Base-by-base conservation (phyloP, 2,797 vertebrate genomes). In the Anomalospiza imberbis region DNA sequence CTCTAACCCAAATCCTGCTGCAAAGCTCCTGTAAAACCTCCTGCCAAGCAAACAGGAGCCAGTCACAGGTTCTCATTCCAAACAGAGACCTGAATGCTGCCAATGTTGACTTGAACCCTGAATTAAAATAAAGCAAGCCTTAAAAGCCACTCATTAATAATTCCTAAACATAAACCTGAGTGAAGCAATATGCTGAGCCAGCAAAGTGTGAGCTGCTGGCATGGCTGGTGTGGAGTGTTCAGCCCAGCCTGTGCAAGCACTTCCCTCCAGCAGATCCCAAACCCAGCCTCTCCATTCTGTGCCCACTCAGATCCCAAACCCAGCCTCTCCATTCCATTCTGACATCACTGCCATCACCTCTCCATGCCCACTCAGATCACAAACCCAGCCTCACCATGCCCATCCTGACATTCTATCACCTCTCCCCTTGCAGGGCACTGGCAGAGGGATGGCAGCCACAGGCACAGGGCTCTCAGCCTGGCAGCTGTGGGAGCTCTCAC, bases 131-230 rank as follows among this genome's bases (percentile, higher is more conserved):
- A 86, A 90, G 34, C 75, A 85, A 83, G 62, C 55, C 55, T 84
- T n/a, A 55, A 58, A 60, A 93, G 50, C 34, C 60, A 66, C 88
- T 88, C 71, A 73, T 93, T 93, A 95, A 90, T 91, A 93, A 95
- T 95, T 83, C 75, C 89, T 80, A 83, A 92, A 80, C 75, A 40
- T 18, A 72, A 61, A 70, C 61, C 13, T 6, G 61, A 47, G 40
- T 44, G 75, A 45, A 75, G 60, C 74, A 70, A 89, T 29, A 53
- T 13, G 80, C 94, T 91, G 83, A 94, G 29, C 48, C 42, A 57
- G 77, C 93, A 85, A 42, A 90, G 32, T 7, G 40, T 19, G 80
- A 91, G 71, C 83, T 87, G 83, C 91, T 93, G 76, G 60, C 82
- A 67, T 34, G 88, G 83, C 66, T 75, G 76, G 19, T 8, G 44